Percentiles rank a stretch among this genome's conserved stretches.
phyloP scores from a whole-genome alignment of 2,888 invertebrate species.

The Limnephilus rhombicus region DNA sequence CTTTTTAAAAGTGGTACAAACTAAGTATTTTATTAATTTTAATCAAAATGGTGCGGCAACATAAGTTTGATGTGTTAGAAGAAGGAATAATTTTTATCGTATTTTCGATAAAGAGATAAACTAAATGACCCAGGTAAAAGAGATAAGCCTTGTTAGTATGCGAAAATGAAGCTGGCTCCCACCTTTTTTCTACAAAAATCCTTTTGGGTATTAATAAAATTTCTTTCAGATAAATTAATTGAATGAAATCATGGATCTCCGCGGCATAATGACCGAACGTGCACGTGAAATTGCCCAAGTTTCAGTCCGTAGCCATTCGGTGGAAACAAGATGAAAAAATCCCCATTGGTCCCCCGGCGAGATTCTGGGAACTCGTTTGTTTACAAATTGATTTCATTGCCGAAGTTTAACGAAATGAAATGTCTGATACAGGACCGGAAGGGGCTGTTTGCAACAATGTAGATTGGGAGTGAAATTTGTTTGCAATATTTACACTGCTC shows the following conservation, averaged over 20 bases:
- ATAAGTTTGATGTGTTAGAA: too few relatives aligned
- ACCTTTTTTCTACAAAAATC: not conserved
- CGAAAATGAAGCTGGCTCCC: not conserved
- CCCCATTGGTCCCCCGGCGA: constrained; percentile 8
- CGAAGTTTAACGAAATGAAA: constrained; percentile 41
- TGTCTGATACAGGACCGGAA: not conserved
- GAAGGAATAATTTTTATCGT: too few relatives aligned
- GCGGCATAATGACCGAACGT: not conserved
- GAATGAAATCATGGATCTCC: not conserved
- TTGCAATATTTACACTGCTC: constrained; percentile 4
- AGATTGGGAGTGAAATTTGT: not conserved
- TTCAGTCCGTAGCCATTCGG: not conserved
- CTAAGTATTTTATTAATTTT: too few relatives aligned
- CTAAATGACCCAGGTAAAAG: not conserved
- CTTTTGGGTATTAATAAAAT: not conserved
- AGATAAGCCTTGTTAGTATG: not conserved
- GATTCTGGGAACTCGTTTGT: constrained; percentile 14
- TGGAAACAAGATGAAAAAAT: constrained; percentile 15
- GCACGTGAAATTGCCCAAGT: constrained; percentile 26
- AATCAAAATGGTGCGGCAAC: too few relatives aligned
- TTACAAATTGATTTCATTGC: constrained; percentile 46
- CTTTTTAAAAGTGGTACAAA: too few relatives aligned
- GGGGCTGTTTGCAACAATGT: not conserved
- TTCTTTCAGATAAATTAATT: not conserved
- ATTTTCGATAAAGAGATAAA: not conserved